Evolutionary conservation across 1,140 invertebrate species (phyloP), one percentile per base, ranked within the genome.

Genomic region (Halesus radiatus): DNA sequence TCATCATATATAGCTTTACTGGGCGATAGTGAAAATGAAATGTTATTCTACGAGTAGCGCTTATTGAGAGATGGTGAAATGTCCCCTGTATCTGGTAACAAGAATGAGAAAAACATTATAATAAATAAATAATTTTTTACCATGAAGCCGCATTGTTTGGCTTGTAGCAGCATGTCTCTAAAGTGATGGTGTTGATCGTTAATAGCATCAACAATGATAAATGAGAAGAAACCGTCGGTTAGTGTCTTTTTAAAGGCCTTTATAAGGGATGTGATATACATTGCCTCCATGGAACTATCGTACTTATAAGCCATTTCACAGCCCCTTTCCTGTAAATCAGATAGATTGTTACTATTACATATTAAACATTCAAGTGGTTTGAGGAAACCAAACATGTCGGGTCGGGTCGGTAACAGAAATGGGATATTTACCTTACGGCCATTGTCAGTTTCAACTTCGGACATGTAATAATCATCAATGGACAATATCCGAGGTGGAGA

Each of bases 381-480:
- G 37, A 45, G 37, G 10, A 45, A 45, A 45, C 1, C 1, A 45
- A 13, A 13, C 37, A 2, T n/a, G n/a, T n/a, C n/a, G n/a, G n/a
- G n/a, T n/a, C n/a, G n/a, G 1, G 37, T 45, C 8, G 26, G 26
- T 29, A 29, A 45, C 13, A 45, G 10, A 45, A 45, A 10, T 13
- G 0, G 13, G 4, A 76, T 76, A 26, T n/a, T 10, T 50, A 94
- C 88, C 86, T 91, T 93, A 85, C 94, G 96, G 15, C 96, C 96
- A 76, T 95, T 96, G 83, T 94, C 92, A 84, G 94, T 93, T 87
- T 98, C 97, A 68, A 94, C 92, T 90, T 98, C 97, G 60, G 95
- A 93, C 89, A 98, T 95, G 85, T 98, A 99, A 88, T 99, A 99
- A 90, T 99, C 97, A 88, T 99, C 97, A 56, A 99, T 92, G 81